Conservation (phyloP, 2,113 vertebrate species). For the Vulpes lagopus region DNA sequence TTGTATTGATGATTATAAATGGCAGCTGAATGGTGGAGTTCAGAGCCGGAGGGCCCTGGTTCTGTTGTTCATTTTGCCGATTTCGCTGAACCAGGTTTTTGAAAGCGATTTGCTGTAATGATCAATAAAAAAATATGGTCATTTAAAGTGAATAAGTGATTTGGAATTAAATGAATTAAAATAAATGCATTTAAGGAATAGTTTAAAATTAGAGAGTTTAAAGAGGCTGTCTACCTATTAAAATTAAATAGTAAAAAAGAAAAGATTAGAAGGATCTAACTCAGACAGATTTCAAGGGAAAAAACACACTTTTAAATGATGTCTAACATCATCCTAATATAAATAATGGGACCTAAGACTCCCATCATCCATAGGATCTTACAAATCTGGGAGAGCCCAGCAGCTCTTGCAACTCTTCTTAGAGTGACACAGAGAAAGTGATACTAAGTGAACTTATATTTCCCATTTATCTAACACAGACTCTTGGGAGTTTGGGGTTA, state of each 20-base stretch:
- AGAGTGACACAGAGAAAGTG: too few species aligned
- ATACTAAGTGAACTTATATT: background rate
- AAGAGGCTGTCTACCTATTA: background rate
- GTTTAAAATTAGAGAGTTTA: constrained; percentile 48
- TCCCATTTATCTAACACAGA: background rate
- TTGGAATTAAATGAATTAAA: background rate
- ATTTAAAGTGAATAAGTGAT: background rate
- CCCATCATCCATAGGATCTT: background rate
- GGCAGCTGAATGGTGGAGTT: constrained; percentile 93
- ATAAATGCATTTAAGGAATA: background rate
- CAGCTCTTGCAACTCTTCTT: background rate
- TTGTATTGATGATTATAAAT: constrained; percentile 94
- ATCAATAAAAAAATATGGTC: constrained; percentile 52
- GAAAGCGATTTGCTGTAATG: constrained; percentile 93
- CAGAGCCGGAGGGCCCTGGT: constrained; percentile 88
- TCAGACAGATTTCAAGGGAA: background rate
- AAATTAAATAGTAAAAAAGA: constrained; percentile 15
- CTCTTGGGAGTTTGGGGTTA: background rate
- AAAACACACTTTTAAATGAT: background rate
- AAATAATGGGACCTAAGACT: background rate
- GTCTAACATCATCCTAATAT: background rate
- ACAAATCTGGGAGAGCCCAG: background rate
- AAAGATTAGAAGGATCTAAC: background rate
- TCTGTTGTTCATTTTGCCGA: constrained; percentile 90
- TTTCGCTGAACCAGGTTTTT: constrained; percentile 95